Evolutionary conservation across 2,113 vertebrate genomes (phyloP), one percentile per base, ranked within the genome.

Genomic region (Sterrhoptilus dennistouni): DNA sequence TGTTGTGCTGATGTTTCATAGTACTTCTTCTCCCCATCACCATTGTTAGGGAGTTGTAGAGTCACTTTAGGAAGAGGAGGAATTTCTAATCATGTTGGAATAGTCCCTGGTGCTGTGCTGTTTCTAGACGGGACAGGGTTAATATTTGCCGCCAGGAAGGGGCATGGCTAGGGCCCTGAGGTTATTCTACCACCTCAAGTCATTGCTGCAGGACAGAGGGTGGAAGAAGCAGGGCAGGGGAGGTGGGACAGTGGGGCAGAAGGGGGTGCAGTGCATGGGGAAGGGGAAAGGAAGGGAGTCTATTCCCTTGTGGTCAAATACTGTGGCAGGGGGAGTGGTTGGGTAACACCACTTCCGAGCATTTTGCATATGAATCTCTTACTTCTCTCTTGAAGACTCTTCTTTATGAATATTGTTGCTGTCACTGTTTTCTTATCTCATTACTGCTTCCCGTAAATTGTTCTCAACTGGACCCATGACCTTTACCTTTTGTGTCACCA

Each of bases 181-280:
- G 27, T 54, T 31, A 25, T 36, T 72, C 38, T 45, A 14, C 38
- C 8, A 29, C 31, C 36, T 61, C 45, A 44, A 9, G 36, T 71
- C 56, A 52, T 35, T 52, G 66, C 19, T 2, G 2, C 2, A 35
- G 71, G 40, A 75, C 10, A 8, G n/a, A 42, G 27, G 9, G 45
- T 35, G 21, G 23, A 50, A 40, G 63, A 81, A 29, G 18, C 0
- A 1, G 28, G 11, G 47, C 22, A 6, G 22, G 22, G 47, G 47
- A 47, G 47, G 22, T 38, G 38, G 38, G 38, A 38, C 12, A 45
- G 7, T 38, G 38, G 24, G 15, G 35, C 5, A 8, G 57, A 6
- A 6, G 15, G 7, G 15, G 33, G 4, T 44, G 18, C 0, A 0
- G 19, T 35, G 33, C 24, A 9, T 27, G 11, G 60, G 11, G 14